Base-by-base conservation (phyloP, 2,888 invertebrate species). In the Conistra vaccinii region DNA sequence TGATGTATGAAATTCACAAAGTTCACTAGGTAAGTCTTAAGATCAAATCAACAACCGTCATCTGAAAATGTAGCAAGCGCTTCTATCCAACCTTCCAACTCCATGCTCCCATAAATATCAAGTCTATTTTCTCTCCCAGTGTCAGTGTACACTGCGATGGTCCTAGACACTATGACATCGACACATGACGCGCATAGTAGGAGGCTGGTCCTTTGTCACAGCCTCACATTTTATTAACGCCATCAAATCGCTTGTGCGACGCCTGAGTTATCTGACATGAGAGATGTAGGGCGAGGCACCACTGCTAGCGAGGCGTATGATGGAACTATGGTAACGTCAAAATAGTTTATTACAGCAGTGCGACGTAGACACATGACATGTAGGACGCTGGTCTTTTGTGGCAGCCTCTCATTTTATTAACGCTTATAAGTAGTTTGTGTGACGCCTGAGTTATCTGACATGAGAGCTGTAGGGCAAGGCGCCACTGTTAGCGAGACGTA, bases 121-220 rank as follows among this genome's bases (percentile, higher is more conserved):
- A 55, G 53, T 67, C 35, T 73, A 73, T 58, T 73, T 69, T 58
- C 70, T 35, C 45, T 17, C 29, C 12, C 53, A 48, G 45, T 71
- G 62, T 35, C 71, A 71, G 70, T 61, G 53, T 53, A 75, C 66
- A 69, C 57, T 55, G 55, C 73, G 71, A 63, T 48, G 75, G 80
- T 53, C 68, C 65, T 69, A 65, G 70, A 53, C 76, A 48, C 68
- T 55, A 5, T 80, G 78, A 83, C 85, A 84, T 81, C 76, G 82
- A 84, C 73, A 78, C 73, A 73, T 87, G 86, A 88, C 82, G 82
- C 72, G 77, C 80, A 66, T 73, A 66, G 87, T 82, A 87, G 88
- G 88, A 81, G 84, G 75, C 65, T 76, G 74, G 76, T 29, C n/a
- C 7, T 57, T 67, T 78, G 51, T 57, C 66, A 61, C 55, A 42